phyloP scores from a whole-genome alignment of 2,888 invertebrate genomes.

The Folsomia candida region DNA sequence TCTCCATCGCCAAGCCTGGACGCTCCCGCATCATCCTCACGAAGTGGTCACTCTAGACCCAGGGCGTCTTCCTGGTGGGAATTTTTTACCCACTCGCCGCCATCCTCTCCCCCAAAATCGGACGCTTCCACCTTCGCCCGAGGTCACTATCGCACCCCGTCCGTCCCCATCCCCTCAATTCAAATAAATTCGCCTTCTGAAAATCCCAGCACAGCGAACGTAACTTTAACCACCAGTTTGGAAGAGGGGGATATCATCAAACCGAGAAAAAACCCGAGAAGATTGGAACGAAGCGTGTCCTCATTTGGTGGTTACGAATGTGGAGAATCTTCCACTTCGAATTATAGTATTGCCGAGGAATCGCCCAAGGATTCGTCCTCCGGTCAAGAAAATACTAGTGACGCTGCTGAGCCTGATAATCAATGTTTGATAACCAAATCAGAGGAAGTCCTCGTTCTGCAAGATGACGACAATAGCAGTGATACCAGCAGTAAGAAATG shows the following conservation, averaged over 20 bases:
- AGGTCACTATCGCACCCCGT: conserved; percentile 1
- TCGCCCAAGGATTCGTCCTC: neutral
- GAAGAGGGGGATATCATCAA: neutral
- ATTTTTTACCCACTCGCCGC: conserved; percentile 14
- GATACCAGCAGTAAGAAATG: no score
- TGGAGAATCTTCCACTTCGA: neutral
- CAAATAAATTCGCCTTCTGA: conserved; percentile 15
- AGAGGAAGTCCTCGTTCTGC: neutral
- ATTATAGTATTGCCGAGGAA: conserved; percentile 17
- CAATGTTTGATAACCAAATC: neutral
- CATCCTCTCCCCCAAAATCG: conserved; percentile 12
- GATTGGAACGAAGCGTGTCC: conserved; percentile 4
- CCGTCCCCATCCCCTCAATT: conserved; percentile 13
- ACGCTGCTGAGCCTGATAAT: no score
- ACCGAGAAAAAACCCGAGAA: neutral
- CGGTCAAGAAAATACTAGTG: neutral
- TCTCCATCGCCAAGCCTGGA: no score
- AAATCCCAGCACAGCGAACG: neutral
- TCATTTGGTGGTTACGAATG: neutral
- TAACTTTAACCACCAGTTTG: no score
- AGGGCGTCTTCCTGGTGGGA: conserved; percentile 6
- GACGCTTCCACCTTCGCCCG: neutral
- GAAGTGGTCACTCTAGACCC: no score
- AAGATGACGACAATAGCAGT: neutral
- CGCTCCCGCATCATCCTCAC: no score